Base-by-base conservation (phyloP, 2,888 invertebrate species). In the Cantharis lateralis region DNA sequence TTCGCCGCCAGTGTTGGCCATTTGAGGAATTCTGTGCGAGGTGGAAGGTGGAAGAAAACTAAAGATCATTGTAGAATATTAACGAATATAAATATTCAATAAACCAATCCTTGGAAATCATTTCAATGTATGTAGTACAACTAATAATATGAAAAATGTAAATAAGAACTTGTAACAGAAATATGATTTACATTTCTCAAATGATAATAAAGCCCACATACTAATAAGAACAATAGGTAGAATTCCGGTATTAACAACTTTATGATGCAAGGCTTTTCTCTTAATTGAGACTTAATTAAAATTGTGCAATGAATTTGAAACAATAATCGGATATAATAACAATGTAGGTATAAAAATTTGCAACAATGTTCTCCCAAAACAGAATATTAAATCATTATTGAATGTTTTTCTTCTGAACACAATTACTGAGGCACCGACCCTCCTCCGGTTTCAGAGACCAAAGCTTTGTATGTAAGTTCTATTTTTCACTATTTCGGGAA, bases 191-290 rank as follows among this genome's bases (percentile, higher is more conserved):
- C n/a, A 48, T 48, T 48, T n/a, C 5, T n/a, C 7, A 48, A 28
- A 72, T 66, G 24, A 68, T 62, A 68, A 73, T 68, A 61, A 61
- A 48, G 62, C 13, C 66, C 68, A 68, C 68, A 48, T 48, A 62
- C 62, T 62, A 68, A 16, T 48, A 48, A 48, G 72, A 61, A 73
- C 72, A 73, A 73, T 73, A 61, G 61, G 24, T n/a, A 15, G 62
- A 71, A 28, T 70, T 70, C 15, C 70, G 13, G 15, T 48, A 48
- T 48, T 48, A 48, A 48, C 13, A 48, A 48, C 2, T 48, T 48
- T n/a, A 48, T 48, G 48, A 48, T 48, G 48, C 48, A 48, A 48
- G n/a, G 5, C n/a, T 48, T 48, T n/a, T 9, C n/a, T n/a, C 48
- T 48, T 48, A 48, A 48, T 48, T 48, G 48, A 48, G n/a, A 48